phyloP scores from a whole-genome alignment of 2,888 invertebrate species.

The Melanostoma scalare region DNA sequence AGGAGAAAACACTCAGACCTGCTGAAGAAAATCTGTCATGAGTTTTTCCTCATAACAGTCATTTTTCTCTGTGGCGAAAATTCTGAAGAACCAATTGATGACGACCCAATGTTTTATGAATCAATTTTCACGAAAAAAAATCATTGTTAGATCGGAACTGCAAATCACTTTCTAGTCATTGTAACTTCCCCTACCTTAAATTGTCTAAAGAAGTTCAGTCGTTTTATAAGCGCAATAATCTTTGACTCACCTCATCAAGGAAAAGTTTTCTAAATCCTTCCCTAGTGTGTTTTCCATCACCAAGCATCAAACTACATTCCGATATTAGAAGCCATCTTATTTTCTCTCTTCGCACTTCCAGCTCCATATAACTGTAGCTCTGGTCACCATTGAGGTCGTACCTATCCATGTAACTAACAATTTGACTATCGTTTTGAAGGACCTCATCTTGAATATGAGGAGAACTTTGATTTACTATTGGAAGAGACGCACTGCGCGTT shows the following conservation, averaged over 20 bases:
- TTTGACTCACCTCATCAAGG: constrained; percentile 79
- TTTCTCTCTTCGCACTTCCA: constrained; percentile 82
- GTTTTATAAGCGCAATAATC: no score
- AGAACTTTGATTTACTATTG: constrained; percentile 15
- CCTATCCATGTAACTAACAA: constrained; percentile 78
- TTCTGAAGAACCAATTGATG: no score
- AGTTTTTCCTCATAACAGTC: no score
- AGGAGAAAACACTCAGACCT: no score
- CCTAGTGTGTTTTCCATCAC: constrained; percentile 81
- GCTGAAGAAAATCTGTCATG: no score
- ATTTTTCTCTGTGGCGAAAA: no score
- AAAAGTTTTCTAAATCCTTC: constrained; percentile 81
- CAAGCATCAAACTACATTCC: constrained; percentile 81
- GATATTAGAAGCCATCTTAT: constrained; percentile 82
- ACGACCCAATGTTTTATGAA: no score
- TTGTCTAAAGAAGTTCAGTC: no score
- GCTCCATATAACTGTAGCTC: constrained; percentile 82
- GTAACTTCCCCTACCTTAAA: no score
- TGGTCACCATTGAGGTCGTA: constrained; percentile 81
- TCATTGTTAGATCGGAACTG: no score
- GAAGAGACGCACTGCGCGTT: constrained; percentile 31
- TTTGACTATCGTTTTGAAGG: constrained; percentile 77
- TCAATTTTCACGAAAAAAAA: no score
- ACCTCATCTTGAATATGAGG: constrained; percentile 75
- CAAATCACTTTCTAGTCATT: no score